Conservation (phyloP, 2,113 vertebrate genomes). For the Phrynocephalus versicolor region DNA sequence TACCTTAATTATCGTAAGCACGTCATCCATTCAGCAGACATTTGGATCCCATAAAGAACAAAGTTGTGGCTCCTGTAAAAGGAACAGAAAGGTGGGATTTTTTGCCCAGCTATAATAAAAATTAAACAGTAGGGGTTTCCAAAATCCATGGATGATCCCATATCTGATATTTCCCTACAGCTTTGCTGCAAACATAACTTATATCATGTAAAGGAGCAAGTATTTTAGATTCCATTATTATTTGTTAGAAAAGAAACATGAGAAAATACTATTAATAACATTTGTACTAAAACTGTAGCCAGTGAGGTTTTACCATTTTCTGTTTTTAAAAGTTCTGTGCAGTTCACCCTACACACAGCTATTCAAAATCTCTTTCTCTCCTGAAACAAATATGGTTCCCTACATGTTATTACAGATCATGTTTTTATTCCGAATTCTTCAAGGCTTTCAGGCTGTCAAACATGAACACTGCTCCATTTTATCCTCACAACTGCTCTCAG, state of each 20-base stretch:
- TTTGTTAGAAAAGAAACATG: not conserved
- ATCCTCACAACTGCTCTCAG: not conserved
- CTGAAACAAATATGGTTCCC: not conserved
- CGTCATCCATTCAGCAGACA: conserved; percentile 59
- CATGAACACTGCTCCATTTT: not conserved
- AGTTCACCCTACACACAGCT: not conserved
- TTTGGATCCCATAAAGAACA: conserved; percentile 69
- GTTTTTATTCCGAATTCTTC: not conserved
- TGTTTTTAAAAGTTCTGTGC: not conserved
- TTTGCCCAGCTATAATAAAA: not conserved
- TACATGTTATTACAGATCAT: not conserved
- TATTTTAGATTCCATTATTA: not conserved
- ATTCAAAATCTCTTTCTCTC: not conserved
- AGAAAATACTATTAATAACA: not conserved
- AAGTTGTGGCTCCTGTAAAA: conserved; percentile 48
- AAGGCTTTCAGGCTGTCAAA: not conserved
- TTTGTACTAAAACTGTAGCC: not conserved
- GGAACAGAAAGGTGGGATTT: not conserved
- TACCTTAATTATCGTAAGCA: conserved; percentile 62
- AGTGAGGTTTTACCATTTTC: not conserved
- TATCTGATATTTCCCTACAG: not conserved
- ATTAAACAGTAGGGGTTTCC: not conserved
- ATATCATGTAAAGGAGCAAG: not conserved
- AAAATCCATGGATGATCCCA: not conserved
- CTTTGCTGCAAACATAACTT: not conserved